phyloP scores from a whole-genome alignment of 2,888 invertebrate genomes.

The Epistrophella euchroma region DNA sequence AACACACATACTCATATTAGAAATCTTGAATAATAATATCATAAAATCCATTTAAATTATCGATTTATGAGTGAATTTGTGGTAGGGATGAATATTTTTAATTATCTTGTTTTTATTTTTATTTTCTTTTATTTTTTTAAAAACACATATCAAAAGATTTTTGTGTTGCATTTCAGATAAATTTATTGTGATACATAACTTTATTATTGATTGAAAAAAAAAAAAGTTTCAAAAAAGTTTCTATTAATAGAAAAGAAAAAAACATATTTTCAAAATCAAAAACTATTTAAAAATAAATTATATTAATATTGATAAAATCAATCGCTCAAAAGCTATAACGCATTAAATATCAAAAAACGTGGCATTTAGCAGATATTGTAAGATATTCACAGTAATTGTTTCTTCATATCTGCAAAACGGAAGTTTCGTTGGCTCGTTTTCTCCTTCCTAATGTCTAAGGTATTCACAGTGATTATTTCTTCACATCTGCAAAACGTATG shows the following conservation, averaged over 20 bases:
- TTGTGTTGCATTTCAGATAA: background rate
- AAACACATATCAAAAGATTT: background rate
- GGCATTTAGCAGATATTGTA: background rate
- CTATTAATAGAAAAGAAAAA: background rate
- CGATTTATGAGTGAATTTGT: background rate
- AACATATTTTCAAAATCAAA: background rate
- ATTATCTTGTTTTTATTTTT: background rate
- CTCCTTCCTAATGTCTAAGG: too few relatives aligned
- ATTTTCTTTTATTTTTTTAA: background rate
- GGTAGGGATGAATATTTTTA: too few relatives aligned
- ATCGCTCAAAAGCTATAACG: background rate
- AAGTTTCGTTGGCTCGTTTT: too few relatives aligned
- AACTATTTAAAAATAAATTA: background rate
- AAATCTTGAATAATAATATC: background rate
- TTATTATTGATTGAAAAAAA: background rate
- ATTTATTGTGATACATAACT: background rate
- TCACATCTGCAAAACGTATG: too few relatives aligned
- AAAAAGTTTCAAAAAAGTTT: too few relatives aligned
- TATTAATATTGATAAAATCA: background rate
- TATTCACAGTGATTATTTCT: too few relatives aligned
- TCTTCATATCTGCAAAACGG: background rate
- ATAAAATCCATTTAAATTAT: background rate
- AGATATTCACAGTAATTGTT: background rate
- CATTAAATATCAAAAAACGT: background rate
- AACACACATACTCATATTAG: background rate